Percentiles rank a stretch among this genome's conserved stretches.
These are phyloP conservation scores for Drosophila obscura DNA, from an alignment of 1,140 invertebrate species.

Conservation along the genomic window DNA sequence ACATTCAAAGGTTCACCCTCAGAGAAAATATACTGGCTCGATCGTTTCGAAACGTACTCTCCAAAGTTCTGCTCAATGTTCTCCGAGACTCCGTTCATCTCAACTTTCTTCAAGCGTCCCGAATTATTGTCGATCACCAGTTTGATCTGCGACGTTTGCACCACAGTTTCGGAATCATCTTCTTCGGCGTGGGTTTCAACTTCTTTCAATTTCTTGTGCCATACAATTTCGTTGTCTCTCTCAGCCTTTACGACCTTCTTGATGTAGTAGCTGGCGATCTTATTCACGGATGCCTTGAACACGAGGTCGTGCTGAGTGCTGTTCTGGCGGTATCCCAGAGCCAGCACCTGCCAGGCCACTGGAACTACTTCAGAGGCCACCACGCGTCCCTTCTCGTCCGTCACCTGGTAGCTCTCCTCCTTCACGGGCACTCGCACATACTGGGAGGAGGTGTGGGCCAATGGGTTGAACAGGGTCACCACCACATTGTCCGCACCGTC, in stretches of 20 bases:
- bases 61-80: conserved; percentile 88
- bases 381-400: conserved; percentile 84
- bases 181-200: not conserved
- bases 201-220: not conserved
- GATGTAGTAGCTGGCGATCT: conserved; percentile 54
- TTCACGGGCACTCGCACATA: conserved; percentile 90
- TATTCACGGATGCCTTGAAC: conserved; percentile 85
- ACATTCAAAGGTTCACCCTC: conserved; percentile 85
- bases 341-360: conserved; percentile 86
- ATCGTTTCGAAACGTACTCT: conserved; percentile 90
- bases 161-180: conserved; percentile 33
- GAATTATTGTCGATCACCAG: conserved; percentile 39
- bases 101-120: conserved; percentile 86
- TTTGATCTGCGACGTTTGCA: conserved; percentile 58
- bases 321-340: conserved; percentile 87
- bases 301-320: conserved; percentile 87
- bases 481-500: conserved; percentile 86
- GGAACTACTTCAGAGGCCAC: conserved; percentile 86
- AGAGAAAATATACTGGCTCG: conserved; percentile 95
- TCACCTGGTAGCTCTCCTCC: conserved; percentile 86
- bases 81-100: conserved; percentile 83
- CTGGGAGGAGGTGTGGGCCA: conserved; percentile 87
- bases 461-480: conserved; percentile 92
- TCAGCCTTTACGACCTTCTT: conserved; percentile 20
- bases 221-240: not conserved